Percentiles rank a stretch among this genome's conserved stretches.
Evolutionary conservation across 2,113 vertebrate species (phyloP).

Genomic region (Uropsilus gracilis): DNA sequence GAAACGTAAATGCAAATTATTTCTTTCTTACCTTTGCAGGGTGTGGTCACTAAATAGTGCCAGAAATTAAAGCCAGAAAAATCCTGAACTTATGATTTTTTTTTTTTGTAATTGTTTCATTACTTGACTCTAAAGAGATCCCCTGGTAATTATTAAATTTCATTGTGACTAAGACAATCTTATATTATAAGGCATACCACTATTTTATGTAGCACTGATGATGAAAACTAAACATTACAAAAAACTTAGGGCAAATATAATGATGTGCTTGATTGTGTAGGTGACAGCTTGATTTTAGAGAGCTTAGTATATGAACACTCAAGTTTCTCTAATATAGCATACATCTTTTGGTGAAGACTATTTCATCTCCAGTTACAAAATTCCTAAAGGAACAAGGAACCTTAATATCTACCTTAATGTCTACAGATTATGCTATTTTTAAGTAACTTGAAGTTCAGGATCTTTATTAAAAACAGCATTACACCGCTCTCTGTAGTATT

Average conservation of each 20-base stretch:
- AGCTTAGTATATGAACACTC: background rate
- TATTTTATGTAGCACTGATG: background rate
- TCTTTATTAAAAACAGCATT: too few species aligned
- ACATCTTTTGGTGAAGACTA: background rate
- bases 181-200: background rate
- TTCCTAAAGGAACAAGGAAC: background rate
- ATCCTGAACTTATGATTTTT: background rate
- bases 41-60: background rate
- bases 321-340: background rate
- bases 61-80: background rate
- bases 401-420: too few species aligned
- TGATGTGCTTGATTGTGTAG: background rate
- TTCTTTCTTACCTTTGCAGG: background rate
- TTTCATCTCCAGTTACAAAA: background rate
- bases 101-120: background rate
- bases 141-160: background rate
- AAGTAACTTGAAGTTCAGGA: background rate
- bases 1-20: background rate
- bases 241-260: background rate
- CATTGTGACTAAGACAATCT: background rate
- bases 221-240: background rate
- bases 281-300: background rate
- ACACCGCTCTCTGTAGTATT: background rate
- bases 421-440: background rate
- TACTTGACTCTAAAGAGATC: background rate